A percentile compares a stretch with the other conserved stretches of the same genome.
Evolutionary conservation across 1,140 invertebrate genomes (phyloP).

Genomic region (Caenorhabditis tropicalis): DNA sequence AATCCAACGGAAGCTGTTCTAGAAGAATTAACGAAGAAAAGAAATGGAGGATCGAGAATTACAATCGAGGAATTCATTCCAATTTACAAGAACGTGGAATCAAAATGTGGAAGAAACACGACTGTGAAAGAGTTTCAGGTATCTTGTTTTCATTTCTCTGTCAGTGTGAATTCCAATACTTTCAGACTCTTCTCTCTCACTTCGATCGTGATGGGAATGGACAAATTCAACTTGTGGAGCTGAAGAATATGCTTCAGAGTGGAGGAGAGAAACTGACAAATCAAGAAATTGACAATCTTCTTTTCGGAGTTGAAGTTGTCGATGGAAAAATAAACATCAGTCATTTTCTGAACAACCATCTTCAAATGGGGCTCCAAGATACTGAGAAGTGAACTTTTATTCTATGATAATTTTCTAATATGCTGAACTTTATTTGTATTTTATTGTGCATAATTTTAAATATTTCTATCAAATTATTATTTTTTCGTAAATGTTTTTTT

Average conservation of each 20-base stretch:
- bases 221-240: slow-evolving; percentile 4
- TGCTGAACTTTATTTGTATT: neutral
- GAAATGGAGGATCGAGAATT: slow-evolving; percentile 23
- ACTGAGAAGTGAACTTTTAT: neutral
- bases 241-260: slow-evolving; percentile 45
- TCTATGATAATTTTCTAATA: neutral
- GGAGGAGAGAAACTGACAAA: slow-evolving; percentile 41
- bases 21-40: slow-evolving; percentile 14
- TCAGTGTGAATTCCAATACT: neutral
- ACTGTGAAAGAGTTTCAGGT: slow-evolving; percentile 41
- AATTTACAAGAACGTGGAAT: slow-evolving; percentile 49
- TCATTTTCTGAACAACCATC: slow-evolving; percentile 20
- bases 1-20: slow-evolving; percentile 47
- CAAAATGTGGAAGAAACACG: slow-evolving; percentile 9
- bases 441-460: neutral
- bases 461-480: neutral
- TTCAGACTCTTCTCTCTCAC: slow-evolving; percentile 40
- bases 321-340: slow-evolving; percentile 42
- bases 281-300: slow-evolving; percentile 44
- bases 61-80: slow-evolving; percentile 48
- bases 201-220: slow-evolving; percentile 50
- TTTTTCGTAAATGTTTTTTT: too few species aligned
- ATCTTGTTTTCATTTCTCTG: neutral
- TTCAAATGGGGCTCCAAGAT: slow-evolving; percentile 4
- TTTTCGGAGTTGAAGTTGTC: slow-evolving; percentile 39